These are phyloP conservation scores for Lasioglossum morio DNA, from an alignment of 2,888 invertebrate genomes.

Conservation along the genomic window DNA sequence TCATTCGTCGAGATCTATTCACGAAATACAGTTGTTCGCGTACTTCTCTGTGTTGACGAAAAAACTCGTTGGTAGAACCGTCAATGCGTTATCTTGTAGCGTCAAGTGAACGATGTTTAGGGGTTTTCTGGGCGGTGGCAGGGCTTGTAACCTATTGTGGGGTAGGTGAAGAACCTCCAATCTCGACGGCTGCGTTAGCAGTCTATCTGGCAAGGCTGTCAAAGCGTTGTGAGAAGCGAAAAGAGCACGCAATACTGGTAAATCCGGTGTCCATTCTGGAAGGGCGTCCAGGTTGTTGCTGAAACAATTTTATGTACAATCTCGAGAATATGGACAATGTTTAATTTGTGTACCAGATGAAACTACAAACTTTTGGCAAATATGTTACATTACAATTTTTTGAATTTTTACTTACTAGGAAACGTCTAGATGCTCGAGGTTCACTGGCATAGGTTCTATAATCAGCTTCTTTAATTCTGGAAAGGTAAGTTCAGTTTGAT, in stretches of 20 bases:
- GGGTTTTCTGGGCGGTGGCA: conserved; percentile 91
- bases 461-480: conserved; percentile 90
- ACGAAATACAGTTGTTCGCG: conserved; percentile 82
- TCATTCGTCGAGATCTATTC: not conserved
- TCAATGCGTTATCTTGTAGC: conserved; percentile 92
- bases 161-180: conserved; percentile 91
- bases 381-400: not conserved
- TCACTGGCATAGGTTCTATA: conserved; percentile 89
- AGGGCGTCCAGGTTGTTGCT: conserved; percentile 89
- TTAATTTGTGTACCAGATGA: no score
- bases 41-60: conserved; percentile 87
- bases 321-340: not conserved
- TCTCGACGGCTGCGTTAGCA: conserved; percentile 91
- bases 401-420: conserved; percentile 86
- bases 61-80: conserved; percentile 91
- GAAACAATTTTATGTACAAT: conserved; percentile 19
- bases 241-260: conserved; percentile 89
- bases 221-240: conserved; percentile 91
- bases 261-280: conserved; percentile 92
- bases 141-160: conserved; percentile 90
- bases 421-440: conserved; percentile 91
- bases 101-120: conserved; percentile 89
- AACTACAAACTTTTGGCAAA: not conserved
- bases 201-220: conserved; percentile 89
- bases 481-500: conserved; percentile 76